Evolutionary conservation across 2,797 vertebrate genomes (phyloP).

Genomic region (Macroramphosus scolopax): DNA sequence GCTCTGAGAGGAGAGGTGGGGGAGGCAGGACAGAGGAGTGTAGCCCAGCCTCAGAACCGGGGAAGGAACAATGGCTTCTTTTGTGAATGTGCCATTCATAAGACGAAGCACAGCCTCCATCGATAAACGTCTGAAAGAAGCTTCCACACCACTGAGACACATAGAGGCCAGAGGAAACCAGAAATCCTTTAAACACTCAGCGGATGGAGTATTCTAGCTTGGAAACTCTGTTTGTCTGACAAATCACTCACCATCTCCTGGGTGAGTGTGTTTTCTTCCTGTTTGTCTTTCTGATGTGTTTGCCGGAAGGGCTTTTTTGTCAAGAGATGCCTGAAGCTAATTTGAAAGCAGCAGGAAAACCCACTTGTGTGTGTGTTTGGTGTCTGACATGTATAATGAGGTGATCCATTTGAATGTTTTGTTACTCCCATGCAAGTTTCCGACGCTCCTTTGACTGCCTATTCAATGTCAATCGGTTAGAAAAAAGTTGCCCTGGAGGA

Average conservation of each 20-base stretch:
- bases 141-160: conserved; percentile 6
- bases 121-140: conserved; percentile 25
- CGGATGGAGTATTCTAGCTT: conserved; percentile 12
- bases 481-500: conserved; percentile 11
- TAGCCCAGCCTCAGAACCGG: conserved; percentile 12
- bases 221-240: conserved; percentile 19
- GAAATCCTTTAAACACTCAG: conserved; percentile 18
- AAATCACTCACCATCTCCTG: conserved; percentile 19
- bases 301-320: conserved; percentile 34
- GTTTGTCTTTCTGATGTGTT: conserved; percentile 17
- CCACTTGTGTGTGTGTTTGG: conserved; percentile 13
- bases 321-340: conserved; percentile 25
- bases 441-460: background rate
- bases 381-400: conserved; percentile 36
- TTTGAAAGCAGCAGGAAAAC: conserved; percentile 13
- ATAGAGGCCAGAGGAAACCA: conserved; percentile 16
- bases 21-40: conserved; percentile 17
- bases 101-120: conserved; percentile 38
- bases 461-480: conserved; percentile 2
- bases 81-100: conserved; percentile 61
- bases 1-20: conserved; percentile 7
- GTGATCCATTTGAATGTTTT: background rate
- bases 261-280: conserved; percentile 46
- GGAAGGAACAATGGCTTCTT: conserved; percentile 57
- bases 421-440: background rate